Conservation (phyloP, 2,113 vertebrate species). For the Nothobranchius kuhntae region DNA sequence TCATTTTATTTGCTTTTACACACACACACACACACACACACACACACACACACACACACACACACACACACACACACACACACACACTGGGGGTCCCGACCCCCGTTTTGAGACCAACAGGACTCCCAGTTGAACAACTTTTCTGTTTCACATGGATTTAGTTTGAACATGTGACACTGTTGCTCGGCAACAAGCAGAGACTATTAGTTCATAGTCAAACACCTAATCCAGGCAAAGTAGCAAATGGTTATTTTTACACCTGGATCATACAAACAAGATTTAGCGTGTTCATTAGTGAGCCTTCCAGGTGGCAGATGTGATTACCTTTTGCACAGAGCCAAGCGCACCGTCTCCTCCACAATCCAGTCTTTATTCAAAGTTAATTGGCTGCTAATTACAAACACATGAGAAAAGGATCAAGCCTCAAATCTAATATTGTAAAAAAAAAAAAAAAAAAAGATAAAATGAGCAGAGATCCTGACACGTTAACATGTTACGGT, state of each 20-base stretch:
- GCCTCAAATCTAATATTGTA: neutral
- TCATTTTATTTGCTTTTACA: no score
- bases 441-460: neutral
- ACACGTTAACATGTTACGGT: neutral
- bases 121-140: neutral
- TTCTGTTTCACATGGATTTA: neutral
- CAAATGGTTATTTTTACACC: neutral
- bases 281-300: neutral
- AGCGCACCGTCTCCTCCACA: neutral
- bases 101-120: neutral
- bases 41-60: no score
- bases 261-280: conserved; percentile 3
- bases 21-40: no score
- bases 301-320: neutral
- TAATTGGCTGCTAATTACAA: conserved; percentile 5
- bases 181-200: neutral
- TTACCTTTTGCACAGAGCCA: neutral
- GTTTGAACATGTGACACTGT: neutral
- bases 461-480: neutral
- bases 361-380: neutral
- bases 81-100: neutral
- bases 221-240: neutral
- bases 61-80: no score
- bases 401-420: neutral
- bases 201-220: neutral